Base-by-base conservation (phyloP, 2,888 invertebrate genomes). In the Leucozona laternaria region DNA sequence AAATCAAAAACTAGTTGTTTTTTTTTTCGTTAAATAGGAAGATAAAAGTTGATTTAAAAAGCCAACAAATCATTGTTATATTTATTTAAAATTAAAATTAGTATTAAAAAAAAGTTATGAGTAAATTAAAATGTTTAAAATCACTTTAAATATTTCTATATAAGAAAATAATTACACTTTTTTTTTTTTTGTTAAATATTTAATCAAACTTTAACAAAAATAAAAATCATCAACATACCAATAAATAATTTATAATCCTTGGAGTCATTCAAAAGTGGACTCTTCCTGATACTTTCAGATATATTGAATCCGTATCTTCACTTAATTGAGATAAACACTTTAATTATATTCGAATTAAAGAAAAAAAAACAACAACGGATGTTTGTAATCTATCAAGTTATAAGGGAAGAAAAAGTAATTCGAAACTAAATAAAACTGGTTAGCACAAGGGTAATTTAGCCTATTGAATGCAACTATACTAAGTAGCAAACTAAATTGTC, bases 211-310 rank as follows among this genome's bases (percentile, higher is more conserved):
- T n/a, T n/a, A n/a, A n/a, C n/a, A n/a, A n/a, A n/a, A n/a, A n/a
- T n/a, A n/a, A n/a, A n/a, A n/a, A n/a, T n/a, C n/a, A n/a, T n/a
- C n/a, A n/a, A n/a, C n/a, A n/a, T 28, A 91, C 92, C 91, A 92
- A 89, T 88, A 91, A 90, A 85, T 91, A 91, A 57, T 90, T 90
- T 28, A 91, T 89, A 70, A 92, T 90, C 89, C 91, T 89, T 22
- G 91, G 91, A 79, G 91, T 89, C 92, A 91, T 91, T 88, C 81
- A 83, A 10, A 2, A 8, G 22, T 10, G 10, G 10, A 17, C 3
- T 45, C 15, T 37, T 45, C 8, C 4, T 4, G 13, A 37, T 45
- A 2, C n/a, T 31, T 31, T 57, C 8, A 10, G 8, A 4, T 48
- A 37, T 31, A 11, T 53, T 4, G n/a, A n/a, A n/a, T n/a, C n/a